Conservation (phyloP, 2,797 vertebrate species). For the Ciconia nigra region DNA sequence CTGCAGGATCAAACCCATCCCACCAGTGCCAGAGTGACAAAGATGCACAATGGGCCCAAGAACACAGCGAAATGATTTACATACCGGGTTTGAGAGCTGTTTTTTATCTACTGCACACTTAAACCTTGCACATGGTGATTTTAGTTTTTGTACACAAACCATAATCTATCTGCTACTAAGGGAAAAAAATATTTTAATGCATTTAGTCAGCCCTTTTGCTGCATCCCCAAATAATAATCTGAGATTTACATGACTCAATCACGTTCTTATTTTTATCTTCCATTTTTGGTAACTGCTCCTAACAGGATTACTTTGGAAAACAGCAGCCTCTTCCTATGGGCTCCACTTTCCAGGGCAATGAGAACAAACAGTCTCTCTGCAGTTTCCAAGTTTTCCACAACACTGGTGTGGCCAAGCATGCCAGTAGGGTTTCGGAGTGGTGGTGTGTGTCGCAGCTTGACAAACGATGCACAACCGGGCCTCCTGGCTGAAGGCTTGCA, state of each 20-base stretch:
- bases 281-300: neutral
- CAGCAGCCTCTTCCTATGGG: neutral
- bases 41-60: neutral
- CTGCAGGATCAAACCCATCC: neutral
- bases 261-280: neutral
- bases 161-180: constrained; percentile 49
- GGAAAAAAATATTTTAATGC: constrained; percentile 31
- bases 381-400: neutral
- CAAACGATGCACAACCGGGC: neutral
- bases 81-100: neutral
- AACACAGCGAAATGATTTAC: neutral
- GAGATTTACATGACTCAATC: neutral
- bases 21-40: neutral
- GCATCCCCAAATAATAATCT: neutral
- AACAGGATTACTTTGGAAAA: neutral
- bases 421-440: neutral
- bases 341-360: neutral
- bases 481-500: neutral
- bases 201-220: neutral
- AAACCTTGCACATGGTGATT: neutral
- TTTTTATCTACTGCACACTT: constrained; percentile 19
- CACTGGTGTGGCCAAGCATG: neutral
- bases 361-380: neutral
- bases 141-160: neutral
- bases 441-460: neutral